Percentiles rank a stretch among this genome's conserved stretches.
phyloP scores from a whole-genome alignment of 1,140 invertebrate species.

The Heliconius hewitsoni region DNA sequence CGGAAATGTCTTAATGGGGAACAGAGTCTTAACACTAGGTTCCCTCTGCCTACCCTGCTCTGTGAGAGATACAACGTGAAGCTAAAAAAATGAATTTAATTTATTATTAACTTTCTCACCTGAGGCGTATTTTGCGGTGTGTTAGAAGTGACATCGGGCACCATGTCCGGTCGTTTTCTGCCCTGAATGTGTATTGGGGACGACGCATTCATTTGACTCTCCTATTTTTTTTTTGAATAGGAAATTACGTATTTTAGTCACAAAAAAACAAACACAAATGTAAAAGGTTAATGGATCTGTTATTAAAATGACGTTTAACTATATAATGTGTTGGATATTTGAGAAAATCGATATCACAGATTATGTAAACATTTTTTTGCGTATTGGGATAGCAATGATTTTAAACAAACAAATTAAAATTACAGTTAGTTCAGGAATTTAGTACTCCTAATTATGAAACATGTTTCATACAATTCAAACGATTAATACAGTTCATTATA shows the following conservation, averaged over 20 bases:
- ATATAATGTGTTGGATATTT: neutral
- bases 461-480: no score
- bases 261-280: neutral
- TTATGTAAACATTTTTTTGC: no score
- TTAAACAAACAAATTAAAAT: no score
- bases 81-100: neutral
- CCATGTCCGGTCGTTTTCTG: conserved; percentile 70
- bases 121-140: conserved; percentile 53
- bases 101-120: conserved; percentile 41
- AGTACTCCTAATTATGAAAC: no score
- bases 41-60: neutral
- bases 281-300: neutral
- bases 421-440: no score
- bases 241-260: neutral
- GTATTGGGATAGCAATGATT: no score
- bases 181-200: conserved; percentile 68
- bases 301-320: neutral
- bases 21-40: no score
- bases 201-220: conserved; percentile 37
- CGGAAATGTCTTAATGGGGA: neutral
- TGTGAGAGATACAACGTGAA: neutral
- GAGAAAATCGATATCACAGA: neutral
- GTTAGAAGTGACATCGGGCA: conserved; percentile 72
- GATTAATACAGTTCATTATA: no score
- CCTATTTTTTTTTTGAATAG: conserved; percentile 27